Base-by-base conservation (phyloP, 2,888 invertebrate genomes). In the Timema cristinae region DNA sequence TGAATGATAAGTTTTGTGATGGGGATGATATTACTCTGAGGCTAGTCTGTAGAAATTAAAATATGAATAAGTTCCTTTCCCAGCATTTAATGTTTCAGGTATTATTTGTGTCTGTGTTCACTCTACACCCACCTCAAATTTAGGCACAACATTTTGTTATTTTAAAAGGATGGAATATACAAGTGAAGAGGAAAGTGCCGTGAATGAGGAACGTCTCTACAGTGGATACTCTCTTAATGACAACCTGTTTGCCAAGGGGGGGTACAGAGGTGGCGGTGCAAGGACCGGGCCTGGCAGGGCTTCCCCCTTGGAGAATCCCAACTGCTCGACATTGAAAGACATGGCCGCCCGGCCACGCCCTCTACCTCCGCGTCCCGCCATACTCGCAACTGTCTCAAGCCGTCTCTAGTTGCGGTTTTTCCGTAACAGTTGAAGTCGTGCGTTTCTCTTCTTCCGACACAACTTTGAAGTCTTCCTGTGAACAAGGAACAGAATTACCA, bases 241-340 rank as follows among this genome's bases (percentile, higher is more conserved):
- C n/a, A n/a, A 63, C 63, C n/a, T 84, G 75, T 81, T 82, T n/a
- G 83, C 82, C 63, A 85, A 77, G 0, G 80, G 79, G 50, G 83
- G 84, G 77, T 81, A 85, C n/a, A 79, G 79, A 0, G 81, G 80
- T 0, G 84, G 83, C 8, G 84, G 84, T 71, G 83, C 82, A 1
- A 82, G 74, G 51, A 82, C 80, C 0, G 81, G 80, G 0, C 79
- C 78, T 0, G 83, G 80, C n/a, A 81, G 73, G 2, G 78, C 77
- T 73, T 84, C 84, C 10, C 81, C 81, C 54, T 80, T 80, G 6
- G 79, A 76, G 68, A 81, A 79, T 2, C 83, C 83, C 10, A 83
- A 74, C 61, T 82, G 82, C 71, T 84, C 84, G 0, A 79, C 77
- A 15, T 77, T 80, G 66, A 83, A 80, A 0, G 82, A 81, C 78